Percentiles rank a stretch among this genome's conserved stretches.
Conservation (phyloP, 2,797 vertebrate genomes). For the Lagorchestes hirsutus region DNA sequence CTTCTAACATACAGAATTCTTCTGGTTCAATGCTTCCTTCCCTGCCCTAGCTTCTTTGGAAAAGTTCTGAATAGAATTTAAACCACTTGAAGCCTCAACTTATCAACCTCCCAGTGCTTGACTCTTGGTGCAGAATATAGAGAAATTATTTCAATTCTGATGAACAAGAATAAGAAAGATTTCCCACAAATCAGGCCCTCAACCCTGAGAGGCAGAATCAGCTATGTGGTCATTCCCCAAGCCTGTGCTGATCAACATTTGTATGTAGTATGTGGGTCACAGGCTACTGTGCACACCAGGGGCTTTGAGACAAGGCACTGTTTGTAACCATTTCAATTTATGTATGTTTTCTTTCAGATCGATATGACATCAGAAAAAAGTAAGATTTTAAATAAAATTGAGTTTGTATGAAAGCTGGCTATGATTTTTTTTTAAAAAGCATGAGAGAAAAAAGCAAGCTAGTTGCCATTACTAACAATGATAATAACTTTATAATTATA, state of each 20-base stretch:
- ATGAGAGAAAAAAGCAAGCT: conserved; percentile 83
- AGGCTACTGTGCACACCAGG: neutral
- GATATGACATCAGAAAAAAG: conserved; percentile 94
- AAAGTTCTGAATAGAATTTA: neutral
- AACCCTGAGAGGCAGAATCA: neutral
- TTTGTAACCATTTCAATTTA: conserved; percentile 73
- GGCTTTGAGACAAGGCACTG: conserved; percentile 13
- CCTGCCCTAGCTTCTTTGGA: neutral
- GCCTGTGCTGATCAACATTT: neutral
- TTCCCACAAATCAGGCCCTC: neutral
- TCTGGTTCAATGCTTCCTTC: neutral
- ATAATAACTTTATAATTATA: conserved; percentile 67
- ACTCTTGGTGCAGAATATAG: neutral
- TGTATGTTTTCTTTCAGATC: conserved; percentile 89
- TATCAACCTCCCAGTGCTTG: neutral
- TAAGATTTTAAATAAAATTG: conserved; percentile 88
- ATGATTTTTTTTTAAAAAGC: conserved; percentile 80
- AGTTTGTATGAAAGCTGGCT: conserved; percentile 79
- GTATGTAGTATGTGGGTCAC: neutral
- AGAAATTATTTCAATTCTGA: neutral
- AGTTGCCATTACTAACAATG: conserved; percentile 82
- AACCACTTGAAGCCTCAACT: neutral
- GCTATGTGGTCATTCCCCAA: neutral
- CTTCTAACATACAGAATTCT: conserved; percentile 16
- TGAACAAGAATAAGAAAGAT: neutral